Conservation (phyloP, 2,113 vertebrate species). For the Eleginops maclovinus region DNA sequence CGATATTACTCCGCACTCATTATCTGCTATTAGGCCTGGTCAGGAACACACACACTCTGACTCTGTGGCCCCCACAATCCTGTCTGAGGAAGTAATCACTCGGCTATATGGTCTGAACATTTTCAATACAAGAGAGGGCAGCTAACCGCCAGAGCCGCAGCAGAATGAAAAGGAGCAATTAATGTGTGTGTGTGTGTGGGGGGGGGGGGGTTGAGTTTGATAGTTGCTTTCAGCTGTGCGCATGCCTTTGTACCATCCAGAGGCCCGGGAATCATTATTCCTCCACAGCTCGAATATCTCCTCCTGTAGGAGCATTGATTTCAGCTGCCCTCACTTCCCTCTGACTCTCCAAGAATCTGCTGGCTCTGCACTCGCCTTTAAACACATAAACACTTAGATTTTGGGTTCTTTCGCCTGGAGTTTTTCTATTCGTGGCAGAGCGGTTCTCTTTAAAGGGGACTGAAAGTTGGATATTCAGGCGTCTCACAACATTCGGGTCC, state of each 20-base stretch:
- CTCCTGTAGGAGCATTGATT: neutral
- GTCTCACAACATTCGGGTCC: too few species aligned
- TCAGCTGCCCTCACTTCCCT: neutral
- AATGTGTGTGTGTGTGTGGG: too few species aligned
- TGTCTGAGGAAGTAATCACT: slow-evolving; percentile 63
- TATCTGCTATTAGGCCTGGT: slow-evolving; percentile 74
- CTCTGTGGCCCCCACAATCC: slow-evolving; percentile 44
- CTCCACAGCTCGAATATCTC: slow-evolving; percentile 1
- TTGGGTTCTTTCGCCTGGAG: too few species aligned
- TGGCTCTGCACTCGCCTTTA: neutral
- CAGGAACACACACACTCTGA: slow-evolving; percentile 56
- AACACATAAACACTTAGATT: too few species aligned
- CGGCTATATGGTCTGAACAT: slow-evolving; percentile 47
- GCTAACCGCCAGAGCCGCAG: slow-evolving; percentile 41
- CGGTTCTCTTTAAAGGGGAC: too few species aligned
- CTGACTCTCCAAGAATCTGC: slow-evolving; percentile 7
- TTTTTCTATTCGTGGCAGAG: too few species aligned
- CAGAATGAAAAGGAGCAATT: slow-evolving; percentile 45
- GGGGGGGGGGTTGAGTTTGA: slow-evolving; percentile 43
- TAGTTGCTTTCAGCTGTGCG: slow-evolving; percentile 65
- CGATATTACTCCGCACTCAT: slow-evolving; percentile 62
- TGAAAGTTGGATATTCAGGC: too few species aligned
- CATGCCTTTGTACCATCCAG: slow-evolving; percentile 15
- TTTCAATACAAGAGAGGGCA: slow-evolving; percentile 49
- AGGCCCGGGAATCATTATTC: slow-evolving; percentile 8